Percentiles rank a stretch among this genome's conserved stretches.
Evolutionary conservation across 2,888 invertebrate species (phyloP).

Genomic region (Epirrhoe tristata): DNA sequence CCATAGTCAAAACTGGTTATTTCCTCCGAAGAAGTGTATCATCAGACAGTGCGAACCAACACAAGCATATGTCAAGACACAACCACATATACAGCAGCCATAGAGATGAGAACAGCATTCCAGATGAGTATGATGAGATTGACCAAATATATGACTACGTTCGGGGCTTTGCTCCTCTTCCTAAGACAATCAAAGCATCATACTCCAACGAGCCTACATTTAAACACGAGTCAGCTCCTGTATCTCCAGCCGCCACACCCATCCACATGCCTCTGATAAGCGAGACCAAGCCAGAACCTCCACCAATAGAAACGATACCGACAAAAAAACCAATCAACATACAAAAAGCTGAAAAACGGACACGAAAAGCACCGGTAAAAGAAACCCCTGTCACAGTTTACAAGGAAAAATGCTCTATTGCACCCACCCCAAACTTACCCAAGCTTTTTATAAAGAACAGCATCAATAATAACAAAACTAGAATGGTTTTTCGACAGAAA

Average conservation of each 20-base stretch:
- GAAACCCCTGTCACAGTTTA: slow-evolving; percentile 84
- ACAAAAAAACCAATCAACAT: slow-evolving; percentile 88
- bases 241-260: slow-evolving; percentile 83
- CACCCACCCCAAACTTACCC: slow-evolving; percentile 85
- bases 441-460: slow-evolving; percentile 93
- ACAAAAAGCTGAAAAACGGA: slow-evolving; percentile 90
- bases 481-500: slow-evolving; percentile 88
- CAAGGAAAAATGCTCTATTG: slow-evolving; percentile 85
- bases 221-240: slow-evolving; percentile 84
- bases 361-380: slow-evolving; percentile 87
- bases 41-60: slow-evolving; percentile 89
- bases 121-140: slow-evolving; percentile 97
- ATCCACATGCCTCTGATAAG: slow-evolving; percentile 83
- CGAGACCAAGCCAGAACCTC: slow-evolving; percentile 93
- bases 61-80: slow-evolving; percentile 80
- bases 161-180: slow-evolving; percentile 95
- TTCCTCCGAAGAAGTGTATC: slow-evolving; percentile 91
- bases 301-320: slow-evolving; percentile 96
- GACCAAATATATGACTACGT: slow-evolving; percentile 99
- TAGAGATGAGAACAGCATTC: slow-evolving; percentile 87
- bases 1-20: slow-evolving; percentile 87
- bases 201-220: slow-evolving; percentile 79
- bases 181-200: slow-evolving; percentile 90
- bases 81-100: slow-evolving; percentile 84
- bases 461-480: slow-evolving; percentile 87